These are phyloP conservation scores for Murina feae DNA, from an alignment of 2,113 vertebrate species.

Conservation along the genomic window DNA sequence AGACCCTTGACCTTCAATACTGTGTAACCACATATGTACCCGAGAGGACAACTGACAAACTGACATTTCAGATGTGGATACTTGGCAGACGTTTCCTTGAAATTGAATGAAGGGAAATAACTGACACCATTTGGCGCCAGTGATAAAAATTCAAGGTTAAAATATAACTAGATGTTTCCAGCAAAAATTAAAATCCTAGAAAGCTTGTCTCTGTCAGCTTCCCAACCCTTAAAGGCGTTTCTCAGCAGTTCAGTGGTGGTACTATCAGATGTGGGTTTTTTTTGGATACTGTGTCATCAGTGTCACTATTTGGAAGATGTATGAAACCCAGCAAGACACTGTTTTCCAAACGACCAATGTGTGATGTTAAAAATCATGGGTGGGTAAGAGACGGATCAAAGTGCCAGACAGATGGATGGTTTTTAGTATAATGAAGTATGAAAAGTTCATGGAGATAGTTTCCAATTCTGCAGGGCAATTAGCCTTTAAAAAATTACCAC, in stretches of 20 bases:
- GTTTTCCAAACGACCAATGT: not conserved
- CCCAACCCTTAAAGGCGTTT: not conserved
- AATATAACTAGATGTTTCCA: not conserved
- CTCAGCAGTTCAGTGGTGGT: not conserved
- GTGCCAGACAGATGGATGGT: not conserved
- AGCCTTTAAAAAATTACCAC: not conserved
- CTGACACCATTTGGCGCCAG: not conserved
- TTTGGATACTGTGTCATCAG: not conserved
- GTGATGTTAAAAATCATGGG: not conserved
- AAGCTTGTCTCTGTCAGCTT: not conserved
- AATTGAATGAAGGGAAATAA: not conserved
- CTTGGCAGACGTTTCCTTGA: not conserved
- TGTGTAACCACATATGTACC: not conserved
- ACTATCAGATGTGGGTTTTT: not conserved
- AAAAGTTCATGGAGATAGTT: not conserved
- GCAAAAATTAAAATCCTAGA: not conserved
- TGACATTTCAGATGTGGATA: not conserved
- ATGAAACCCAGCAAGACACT: not conserved
- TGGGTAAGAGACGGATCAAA: not conserved
- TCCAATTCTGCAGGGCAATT: not conserved
- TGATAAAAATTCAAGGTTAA: not conserved
- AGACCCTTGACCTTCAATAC: not conserved
- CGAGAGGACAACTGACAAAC: not conserved
- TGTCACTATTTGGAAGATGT: not conserved
- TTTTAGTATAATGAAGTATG: not conserved